Base-by-base conservation (phyloP, 2,113 vertebrate genomes). In the Boulengeromyrus knoepffleri region DNA sequence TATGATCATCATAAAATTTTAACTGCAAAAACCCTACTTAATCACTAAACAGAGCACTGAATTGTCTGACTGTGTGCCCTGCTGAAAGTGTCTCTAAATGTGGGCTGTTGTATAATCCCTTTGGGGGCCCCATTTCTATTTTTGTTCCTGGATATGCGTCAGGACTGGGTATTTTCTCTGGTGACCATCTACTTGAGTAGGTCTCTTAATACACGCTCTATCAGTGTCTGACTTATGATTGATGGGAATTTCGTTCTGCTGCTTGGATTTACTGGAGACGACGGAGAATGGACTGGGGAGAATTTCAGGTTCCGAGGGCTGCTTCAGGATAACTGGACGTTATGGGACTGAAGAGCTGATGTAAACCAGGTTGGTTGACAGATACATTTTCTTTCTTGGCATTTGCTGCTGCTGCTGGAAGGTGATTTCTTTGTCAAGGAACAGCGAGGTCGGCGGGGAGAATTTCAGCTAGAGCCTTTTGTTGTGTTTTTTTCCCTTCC, bases 101-200 rank as follows among this genome's bases (percentile, higher is more conserved):
- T 99, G 96, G 98, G 97, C 97, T 97, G 97, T 99, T 97, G 97
- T 97, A 97, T 97, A 98, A 97, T 96, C 98, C 97, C 97, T 97
- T 94, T 95, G 95, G 96, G 98, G 98, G 98, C 98, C 98, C 99
- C 98, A 96, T 97, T 97, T 97, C 98, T 99, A 99, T 99, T 99
- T 99, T 98, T 97, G 97, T 98, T 97, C 97, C 97, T 98, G 97
- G 97, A 97, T 98, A 97, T 97, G 97, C 98, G 97, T 99, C 98
- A 99, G 97, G 97, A 96, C 97, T 98, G 98, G 99, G 98, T 99
- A 99, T 99, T 99, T 99, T 99, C 99, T 99, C 98, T 97, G 97
- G 97, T 98, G 98, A 98, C 97, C 97, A 95, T 97, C 97, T 97
- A 97, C 98, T 98, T 99, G 97, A 98, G 97, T 97, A 97, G 97